Conservation (phyloP, 2,113 vertebrate genomes). For the Pholis gunnellus region DNA sequence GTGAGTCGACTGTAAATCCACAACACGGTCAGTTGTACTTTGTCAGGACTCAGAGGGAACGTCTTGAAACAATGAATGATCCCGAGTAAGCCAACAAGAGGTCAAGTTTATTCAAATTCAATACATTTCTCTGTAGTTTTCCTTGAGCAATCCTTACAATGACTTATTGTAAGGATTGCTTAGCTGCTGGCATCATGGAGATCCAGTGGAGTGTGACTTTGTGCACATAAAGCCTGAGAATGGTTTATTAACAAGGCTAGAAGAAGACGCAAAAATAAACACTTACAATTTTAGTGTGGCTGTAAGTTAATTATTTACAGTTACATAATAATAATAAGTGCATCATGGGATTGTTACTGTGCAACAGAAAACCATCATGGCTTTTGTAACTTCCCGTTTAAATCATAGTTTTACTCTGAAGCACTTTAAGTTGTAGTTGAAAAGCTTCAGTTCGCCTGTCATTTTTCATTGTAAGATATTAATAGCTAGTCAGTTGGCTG, state of each 20-base stretch:
- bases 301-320: background rate
- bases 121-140: background rate
- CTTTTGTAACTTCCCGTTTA: background rate
- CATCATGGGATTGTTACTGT: background rate
- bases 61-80: background rate
- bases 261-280: background rate
- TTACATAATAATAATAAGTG: background rate
- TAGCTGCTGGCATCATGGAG: background rate
- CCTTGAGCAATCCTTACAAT: background rate
- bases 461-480: too few relatives aligned
- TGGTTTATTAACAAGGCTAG: background rate
- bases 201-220: background rate
- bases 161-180: background rate
- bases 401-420: background rate
- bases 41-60: background rate
- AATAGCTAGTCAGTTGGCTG: background rate
- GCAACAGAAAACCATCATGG: background rate
- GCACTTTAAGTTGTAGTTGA: background rate
- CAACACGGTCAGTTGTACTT: background rate
- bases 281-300: background rate
- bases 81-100: background rate
- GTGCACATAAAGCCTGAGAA: background rate
- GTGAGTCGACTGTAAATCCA: conserved; percentile 17
- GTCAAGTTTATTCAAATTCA: background rate
- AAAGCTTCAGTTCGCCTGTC: background rate